These are phyloP conservation scores for Acomys russatus DNA, from an alignment of 2,797 vertebrate genomes.

Conservation along the genomic window DNA sequence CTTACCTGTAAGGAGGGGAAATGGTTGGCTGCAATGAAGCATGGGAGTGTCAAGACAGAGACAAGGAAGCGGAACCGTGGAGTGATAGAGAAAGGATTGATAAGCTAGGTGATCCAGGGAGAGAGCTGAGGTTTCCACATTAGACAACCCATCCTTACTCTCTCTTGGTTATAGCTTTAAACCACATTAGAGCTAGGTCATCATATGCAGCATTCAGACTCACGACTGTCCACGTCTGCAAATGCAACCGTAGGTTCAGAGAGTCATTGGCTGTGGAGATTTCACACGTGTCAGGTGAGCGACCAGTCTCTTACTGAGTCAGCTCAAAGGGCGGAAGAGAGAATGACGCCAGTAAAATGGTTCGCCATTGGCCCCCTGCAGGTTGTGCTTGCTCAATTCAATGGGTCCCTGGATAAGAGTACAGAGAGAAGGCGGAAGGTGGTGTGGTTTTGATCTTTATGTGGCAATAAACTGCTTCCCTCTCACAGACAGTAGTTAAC, in stretches of 20 bases:
- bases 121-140: neutral
- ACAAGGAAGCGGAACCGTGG: neutral
- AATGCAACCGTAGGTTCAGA: neutral
- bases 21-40: neutral
- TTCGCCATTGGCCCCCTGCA: neutral
- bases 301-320: neutral
- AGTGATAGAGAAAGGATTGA: neutral
- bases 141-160: neutral
- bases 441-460: slow-evolving; percentile 1
- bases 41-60: neutral
- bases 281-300: neutral
- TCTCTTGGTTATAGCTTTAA: neutral
- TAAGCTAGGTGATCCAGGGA: neutral
- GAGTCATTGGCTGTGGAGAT: neutral
- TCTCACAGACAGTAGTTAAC: neutral
- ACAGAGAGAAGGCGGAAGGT: neutral
- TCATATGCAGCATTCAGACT: neutral
- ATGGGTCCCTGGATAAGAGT: neutral
- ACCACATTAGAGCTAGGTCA: neutral
- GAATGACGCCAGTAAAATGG: neutral
- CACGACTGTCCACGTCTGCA: neutral
- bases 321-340: neutral
- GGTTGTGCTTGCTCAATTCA: neutral
- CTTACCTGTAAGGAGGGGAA: neutral
- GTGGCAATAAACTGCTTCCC: neutral